A percentile compares a stretch with the other conserved stretches of the same genome.
Evolutionary conservation across 2,888 invertebrate genomes (phyloP).

Genomic region (Salpingus planirostris): DNA sequence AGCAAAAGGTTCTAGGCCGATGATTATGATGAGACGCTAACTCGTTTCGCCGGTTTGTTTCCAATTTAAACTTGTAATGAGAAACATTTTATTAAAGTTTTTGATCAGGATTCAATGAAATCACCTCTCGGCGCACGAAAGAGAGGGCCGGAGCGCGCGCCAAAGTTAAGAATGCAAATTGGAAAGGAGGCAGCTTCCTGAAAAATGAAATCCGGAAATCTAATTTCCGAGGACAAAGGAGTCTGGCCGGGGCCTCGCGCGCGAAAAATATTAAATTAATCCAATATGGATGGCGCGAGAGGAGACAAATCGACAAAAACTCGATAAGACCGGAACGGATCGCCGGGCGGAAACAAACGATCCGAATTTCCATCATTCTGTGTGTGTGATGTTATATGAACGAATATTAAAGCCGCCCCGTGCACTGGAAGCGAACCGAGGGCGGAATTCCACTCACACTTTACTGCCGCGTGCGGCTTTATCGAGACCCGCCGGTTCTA

Average conservation of each 20-base stretch:
- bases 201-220: constrained; percentile 20
- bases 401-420: constrained; percentile 14
- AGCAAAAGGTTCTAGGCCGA: no score
- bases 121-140: no score
- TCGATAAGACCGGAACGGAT: constrained; percentile 13
- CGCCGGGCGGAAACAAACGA: no score
- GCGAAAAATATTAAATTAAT: constrained; percentile 19
- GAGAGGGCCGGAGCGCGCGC: no score
- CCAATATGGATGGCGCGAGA: constrained; percentile 10
- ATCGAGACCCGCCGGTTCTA: constrained; percentile 26
- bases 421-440: constrained; percentile 20
- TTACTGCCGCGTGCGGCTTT: constrained; percentile 32
- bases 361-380: constrained; percentile 7
- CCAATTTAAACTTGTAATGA: constrained; percentile 20
- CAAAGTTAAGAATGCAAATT: constrained; percentile 21
- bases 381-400: no score
- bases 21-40: no score
- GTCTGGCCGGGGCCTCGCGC: constrained; percentile 6
- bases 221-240: constrained; percentile 18
- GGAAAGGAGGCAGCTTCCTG: constrained; percentile 16
- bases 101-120: constrained; percentile 18
- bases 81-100: constrained; percentile 20
- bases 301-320: constrained; percentile 21
- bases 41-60: constrained; percentile 13
- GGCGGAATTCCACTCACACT: constrained; percentile 30